Evolutionary conservation across 2,113 vertebrate species (phyloP), one percentile per base, ranked within the genome.

Genomic region (Okapia johnstoni): DNA sequence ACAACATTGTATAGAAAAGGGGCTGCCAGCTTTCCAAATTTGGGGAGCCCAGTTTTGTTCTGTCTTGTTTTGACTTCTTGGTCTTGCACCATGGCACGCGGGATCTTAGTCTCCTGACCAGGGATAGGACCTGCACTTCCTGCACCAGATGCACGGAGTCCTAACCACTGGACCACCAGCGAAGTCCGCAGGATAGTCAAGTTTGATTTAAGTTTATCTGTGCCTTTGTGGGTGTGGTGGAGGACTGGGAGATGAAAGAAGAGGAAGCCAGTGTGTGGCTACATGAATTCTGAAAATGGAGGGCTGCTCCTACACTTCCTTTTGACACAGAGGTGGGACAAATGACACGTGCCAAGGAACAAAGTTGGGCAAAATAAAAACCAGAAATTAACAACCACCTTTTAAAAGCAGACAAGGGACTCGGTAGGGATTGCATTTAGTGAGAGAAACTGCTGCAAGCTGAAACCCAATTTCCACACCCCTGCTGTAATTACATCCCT

Each of bases 161-260:
- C 23, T 76, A 13, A 76, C 70, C 70, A 43, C 11, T 26, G 36
- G 21, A 43, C 70, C 23, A 43, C 70, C 36, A 70, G 36, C 36
- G 70, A 43, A 76, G 36, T 25, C 70, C 0, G 0, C 3, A 73
- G 23, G 12, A 26, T 76, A 76, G 30, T 79, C n/a, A n/a, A 16
- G 73, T 79, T 30, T 52, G 12, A 55, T 48, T 83, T 28, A 7
- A 52, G 57, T 21, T 61, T 48, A 36, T 6, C 70, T 10, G 48
- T 57, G 83, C 3, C 48, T 87, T 43, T 33, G 10, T 7, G 16
- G 50, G 50, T 14, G 25, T 30, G n/a, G 13, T 1, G 2, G 19
- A 21, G 10, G 11, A 15, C 0, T 48, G 63, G 76, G 19, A 87
- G 6, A 17, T 0, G 0, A 16, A 3, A 26, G 73, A 50, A 52